Evolutionary conservation across 2,797 vertebrate genomes (phyloP), one percentile per base, ranked within the genome.

Genomic region (Lophius americanus): DNA sequence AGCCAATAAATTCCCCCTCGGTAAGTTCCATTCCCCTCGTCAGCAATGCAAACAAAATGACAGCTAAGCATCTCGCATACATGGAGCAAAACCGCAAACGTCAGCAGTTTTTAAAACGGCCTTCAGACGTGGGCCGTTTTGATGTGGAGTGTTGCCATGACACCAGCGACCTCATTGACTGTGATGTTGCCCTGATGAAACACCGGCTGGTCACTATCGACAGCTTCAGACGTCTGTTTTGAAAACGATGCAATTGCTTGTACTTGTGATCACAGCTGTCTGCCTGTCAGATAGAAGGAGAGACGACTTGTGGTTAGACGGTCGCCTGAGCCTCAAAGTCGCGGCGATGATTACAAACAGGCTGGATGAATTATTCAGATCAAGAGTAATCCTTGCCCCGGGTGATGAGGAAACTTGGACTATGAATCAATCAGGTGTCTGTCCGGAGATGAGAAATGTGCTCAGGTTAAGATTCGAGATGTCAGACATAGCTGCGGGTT

Each of bases 41-140:
- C 88, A 88, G 87, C 79, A 69, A 9, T 63, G 39, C 83, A 70
- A 79, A 88, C 76, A 81, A 74, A 90, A 76, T 82, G 83, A 84
- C 80, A 87, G 82, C 83, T 82, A 81, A 87, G 84, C 83, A 82
- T 82, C 75, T 82, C 82, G 63, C 73, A 70, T 69, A 77, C 79
- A 75, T 76, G 44, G 75, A 64, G 64, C 50, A 76, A 79, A 23
- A 84, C 64, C 77, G 84, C 85, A 76, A 71, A 80, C 68, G 43
- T 44, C 79, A 83, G 89, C 79, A 76, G 47, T 64, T 83, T 78
- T 73, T 82, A 41, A 38, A 78, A 64, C 59, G 73, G 70, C 71
- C 55, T 79, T 86, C 65, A 59, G 49, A 62, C 4, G 0, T 10
- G 43, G 55, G 46, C 35, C 42, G 80, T 69, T 83, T 85, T 85